Evolutionary conservation across 1,140 invertebrate species (phyloP), one percentile per base, ranked within the genome.

Genomic region (Drosophila kurseongensis): DNA sequence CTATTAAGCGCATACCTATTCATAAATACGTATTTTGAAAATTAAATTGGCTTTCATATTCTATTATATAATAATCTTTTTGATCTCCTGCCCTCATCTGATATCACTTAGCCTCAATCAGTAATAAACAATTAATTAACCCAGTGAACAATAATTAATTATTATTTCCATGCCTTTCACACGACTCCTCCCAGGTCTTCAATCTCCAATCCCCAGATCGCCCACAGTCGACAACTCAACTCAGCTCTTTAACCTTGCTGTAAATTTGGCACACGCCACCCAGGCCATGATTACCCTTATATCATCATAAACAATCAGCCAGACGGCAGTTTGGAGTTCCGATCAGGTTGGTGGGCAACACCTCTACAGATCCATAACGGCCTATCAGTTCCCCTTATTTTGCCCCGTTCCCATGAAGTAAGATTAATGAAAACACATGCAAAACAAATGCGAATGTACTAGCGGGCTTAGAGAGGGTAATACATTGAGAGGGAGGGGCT

Each of bases 371-470:
- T 66, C 72, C 36, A 67, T 69, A 41, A 72, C 66, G 72, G 78
- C 60, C 54, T 77, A 78, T 50, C 41, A 54, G 60, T 12, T 55
- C 6, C 52, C 44, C 54, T 41, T 47, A 62, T 48, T 23, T 41
- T 9, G n/a, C 23, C 65, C 54, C 10, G 9, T 13, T 41, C 35
- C 41, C 56, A 42, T 38, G 66, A 62, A 69, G 71, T 55, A 77
- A 88, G 83, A 88, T 88, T 88, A 88, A 88, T 88, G 83, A 88
- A 88, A 89, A 88, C 83, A 88, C 67, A 76, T 88, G 84, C 79
- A 68, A 88, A 83, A 88, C 83, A 88, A 83, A 88, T 88, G 83
- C 83, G 67, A 88, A 80, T 85, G 75, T 72, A 71, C 69, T 16
- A 65, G 62, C 58, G 60, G 13, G 54, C 27, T 38, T 5, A 2